These are phyloP conservation scores for Vicugna pacos DNA, from an alignment of 2,113 vertebrate species.

Conservation along the genomic window DNA sequence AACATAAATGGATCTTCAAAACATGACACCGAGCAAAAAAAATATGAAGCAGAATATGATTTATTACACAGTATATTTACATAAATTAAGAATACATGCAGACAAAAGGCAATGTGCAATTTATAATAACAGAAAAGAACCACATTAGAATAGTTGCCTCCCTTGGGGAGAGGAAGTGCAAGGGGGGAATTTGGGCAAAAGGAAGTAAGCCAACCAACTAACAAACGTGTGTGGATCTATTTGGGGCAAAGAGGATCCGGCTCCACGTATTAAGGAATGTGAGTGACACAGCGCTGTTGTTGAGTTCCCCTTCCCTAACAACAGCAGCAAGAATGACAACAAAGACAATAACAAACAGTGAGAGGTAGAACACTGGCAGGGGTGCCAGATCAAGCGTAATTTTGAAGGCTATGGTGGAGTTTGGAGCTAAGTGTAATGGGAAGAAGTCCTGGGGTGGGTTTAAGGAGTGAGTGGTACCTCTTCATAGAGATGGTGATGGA, in stretches of 20 bases:
- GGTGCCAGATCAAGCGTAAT: neutral
- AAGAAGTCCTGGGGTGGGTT: neutral
- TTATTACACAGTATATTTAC: neutral
- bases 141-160: neutral
- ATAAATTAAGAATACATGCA: neutral
- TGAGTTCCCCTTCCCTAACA: neutral
- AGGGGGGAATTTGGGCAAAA: neutral
- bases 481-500: neutral
- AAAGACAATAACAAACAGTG: neutral
- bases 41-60: neutral
- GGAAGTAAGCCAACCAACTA: neutral
- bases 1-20: neutral
- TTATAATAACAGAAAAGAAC: neutral
- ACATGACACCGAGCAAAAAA: neutral
- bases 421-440: neutral
- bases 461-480: neutral
- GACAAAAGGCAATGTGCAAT: neutral
- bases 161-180: neutral
- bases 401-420: neutral
- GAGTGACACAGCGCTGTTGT: neutral
- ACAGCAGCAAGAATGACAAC: neutral
- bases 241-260: neutral
- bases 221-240: neutral
- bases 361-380: neutral
- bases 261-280: neutral